A percentile compares a stretch with the other conserved stretches of the same genome.
phyloP scores from a whole-genome alignment of 2,888 invertebrate species.

The Chamaedrilus cognettii region DNA sequence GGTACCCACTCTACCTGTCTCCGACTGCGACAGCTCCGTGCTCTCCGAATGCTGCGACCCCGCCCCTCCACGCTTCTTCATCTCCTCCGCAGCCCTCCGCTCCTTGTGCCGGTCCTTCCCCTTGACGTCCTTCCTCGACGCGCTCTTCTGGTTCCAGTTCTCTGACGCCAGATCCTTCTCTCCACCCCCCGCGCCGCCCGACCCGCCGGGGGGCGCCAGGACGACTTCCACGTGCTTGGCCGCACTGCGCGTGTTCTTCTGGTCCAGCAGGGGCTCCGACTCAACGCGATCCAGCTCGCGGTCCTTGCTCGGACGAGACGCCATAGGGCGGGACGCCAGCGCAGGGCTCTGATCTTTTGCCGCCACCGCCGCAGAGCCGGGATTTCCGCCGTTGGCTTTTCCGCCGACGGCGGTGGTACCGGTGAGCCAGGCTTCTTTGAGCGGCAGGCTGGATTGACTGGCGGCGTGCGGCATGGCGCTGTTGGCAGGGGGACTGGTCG shows the following conservation, averaged over 20 bases:
- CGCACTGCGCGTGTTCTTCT: slow-evolving; percentile 18
- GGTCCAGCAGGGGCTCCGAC: slow-evolving; percentile 20
- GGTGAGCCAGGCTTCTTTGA: no score
- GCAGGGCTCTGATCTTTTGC: no score
- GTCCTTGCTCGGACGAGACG: background rate
- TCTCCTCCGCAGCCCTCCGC: slow-evolving; percentile 15
- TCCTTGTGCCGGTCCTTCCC: slow-evolving; percentile 14
- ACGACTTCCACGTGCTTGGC: slow-evolving; percentile 21
- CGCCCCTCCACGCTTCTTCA: slow-evolving; percentile 15
- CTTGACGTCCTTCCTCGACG: slow-evolving; percentile 5
- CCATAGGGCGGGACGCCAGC: background rate
- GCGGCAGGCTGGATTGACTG: no score
- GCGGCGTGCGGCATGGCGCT: no score
- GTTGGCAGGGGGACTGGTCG: no score
- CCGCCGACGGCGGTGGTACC: no score
- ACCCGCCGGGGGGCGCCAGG: background rate
- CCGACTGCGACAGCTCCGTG: slow-evolving; percentile 20
- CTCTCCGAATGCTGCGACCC: slow-evolving; percentile 23
- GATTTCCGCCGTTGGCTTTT: no score
- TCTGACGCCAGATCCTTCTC: background rate
- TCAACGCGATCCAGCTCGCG: slow-evolving; percentile 12
- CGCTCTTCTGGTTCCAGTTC: background rate
- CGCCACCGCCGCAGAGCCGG: no score
- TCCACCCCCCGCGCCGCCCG: slow-evolving; percentile 1
- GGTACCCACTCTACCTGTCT: slow-evolving; percentile 21